Conservation (phyloP, 2,113 vertebrate genomes). For the Bothrops jararaca region DNA sequence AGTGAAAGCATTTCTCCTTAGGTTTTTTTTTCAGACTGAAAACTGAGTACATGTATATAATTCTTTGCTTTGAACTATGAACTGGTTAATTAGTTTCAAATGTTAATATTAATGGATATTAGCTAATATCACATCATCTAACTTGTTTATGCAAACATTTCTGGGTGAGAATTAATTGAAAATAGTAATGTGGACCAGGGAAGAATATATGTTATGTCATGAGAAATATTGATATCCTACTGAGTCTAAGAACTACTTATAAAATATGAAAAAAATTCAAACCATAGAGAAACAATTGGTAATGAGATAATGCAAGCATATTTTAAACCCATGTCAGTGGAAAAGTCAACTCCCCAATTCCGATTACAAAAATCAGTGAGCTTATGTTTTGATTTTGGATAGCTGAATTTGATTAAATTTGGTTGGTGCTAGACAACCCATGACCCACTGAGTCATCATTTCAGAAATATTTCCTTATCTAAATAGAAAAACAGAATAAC, state of each 20-base stretch:
- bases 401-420: background rate
- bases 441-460: background rate
- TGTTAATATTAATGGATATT: background rate
- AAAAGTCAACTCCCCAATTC: background rate
- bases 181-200: background rate
- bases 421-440: background rate
- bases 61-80: background rate
- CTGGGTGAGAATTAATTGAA: background rate
- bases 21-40: background rate
- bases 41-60: background rate
- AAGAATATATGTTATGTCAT: background rate
- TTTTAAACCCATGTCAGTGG: background rate
- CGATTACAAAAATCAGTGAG: background rate
- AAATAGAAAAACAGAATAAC: background rate
- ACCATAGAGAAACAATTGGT: background rate
- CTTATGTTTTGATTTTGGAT: background rate
- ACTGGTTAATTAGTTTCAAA: background rate
- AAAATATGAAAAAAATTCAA: background rate
- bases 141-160: background rate
- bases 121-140: background rate
- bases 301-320: background rate
- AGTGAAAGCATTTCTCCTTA: background rate
- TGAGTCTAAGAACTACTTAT: background rate
- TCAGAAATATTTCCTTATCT: background rate
- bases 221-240: background rate